Percentiles rank a stretch among this genome's conserved stretches.
Evolutionary conservation across 2,888 invertebrate species (phyloP).

Genomic region (Metopia argyrocephala): DNA sequence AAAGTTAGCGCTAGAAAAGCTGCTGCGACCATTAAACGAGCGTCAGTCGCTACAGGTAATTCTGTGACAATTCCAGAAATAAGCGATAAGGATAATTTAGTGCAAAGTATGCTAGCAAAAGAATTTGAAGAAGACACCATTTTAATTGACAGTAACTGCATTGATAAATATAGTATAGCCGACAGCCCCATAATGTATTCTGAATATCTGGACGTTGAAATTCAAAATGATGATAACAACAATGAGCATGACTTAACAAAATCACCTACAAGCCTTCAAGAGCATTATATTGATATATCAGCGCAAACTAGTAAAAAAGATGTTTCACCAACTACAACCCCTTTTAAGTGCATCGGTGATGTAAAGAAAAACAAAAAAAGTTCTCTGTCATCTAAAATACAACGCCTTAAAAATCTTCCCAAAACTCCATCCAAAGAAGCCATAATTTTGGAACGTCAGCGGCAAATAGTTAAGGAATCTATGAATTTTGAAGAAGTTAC

Average conservation of each 20-base stretch:
- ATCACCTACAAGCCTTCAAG: too few relatives aligned
- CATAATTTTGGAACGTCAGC: conserved; percentile 18
- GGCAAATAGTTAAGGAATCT: conserved; percentile 15
- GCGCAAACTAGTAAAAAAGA: background rate
- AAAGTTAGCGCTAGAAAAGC: too few relatives aligned
- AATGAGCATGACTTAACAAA: too few relatives aligned
- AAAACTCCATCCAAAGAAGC: conserved; percentile 9
- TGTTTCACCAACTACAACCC: background rate
- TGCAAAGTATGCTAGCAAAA: background rate
- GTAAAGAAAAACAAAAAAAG: conserved; percentile 15
- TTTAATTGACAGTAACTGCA: conserved; percentile 21
- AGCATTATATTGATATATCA: background rate
- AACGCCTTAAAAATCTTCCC: conserved; percentile 9
- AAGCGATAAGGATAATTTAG: too few relatives aligned
- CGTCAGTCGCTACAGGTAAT: background rate
- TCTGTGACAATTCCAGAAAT: conserved; percentile 12
- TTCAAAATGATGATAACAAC: background rate
- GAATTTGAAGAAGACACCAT: conserved; percentile 21
- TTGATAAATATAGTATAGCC: background rate
- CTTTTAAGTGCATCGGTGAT: background rate
- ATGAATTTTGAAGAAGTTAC: conserved; percentile 6
- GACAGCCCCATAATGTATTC: background rate
- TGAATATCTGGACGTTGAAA: background rate
- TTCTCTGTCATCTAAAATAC: background rate
- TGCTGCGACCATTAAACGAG: conserved; percentile 4